phyloP scores from a whole-genome alignment of 2,113 vertebrate species.

The Muntiacus reevesi region DNA sequence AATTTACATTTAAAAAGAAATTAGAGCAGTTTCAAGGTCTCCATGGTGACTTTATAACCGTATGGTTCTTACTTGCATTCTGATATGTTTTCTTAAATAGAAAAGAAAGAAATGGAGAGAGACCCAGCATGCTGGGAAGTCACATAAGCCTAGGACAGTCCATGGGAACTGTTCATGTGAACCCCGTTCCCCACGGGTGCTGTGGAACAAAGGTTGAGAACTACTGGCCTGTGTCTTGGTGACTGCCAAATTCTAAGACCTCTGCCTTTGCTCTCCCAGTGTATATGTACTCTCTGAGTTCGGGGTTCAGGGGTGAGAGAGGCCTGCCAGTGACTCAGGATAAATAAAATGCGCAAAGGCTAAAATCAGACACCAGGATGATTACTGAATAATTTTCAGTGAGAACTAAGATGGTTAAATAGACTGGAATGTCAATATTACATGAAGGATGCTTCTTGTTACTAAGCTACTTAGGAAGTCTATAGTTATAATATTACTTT shows the following conservation, averaged over 20 bases:
- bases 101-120: not conserved
- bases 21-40: not conserved
- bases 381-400: not conserved
- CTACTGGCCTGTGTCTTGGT: not conserved
- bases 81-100: not conserved
- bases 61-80: not conserved
- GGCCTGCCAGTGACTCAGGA: not conserved
- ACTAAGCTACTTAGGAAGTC: not conserved
- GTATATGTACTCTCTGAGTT: not conserved
- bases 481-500: not conserved
- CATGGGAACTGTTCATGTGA: not conserved
- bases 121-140: not conserved
- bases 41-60: not conserved
- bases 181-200: not conserved
- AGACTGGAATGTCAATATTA: not conserved
- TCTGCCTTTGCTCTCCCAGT: not conserved
- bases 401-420: not conserved
- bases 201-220: not conserved
- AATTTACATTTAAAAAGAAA: not conserved
- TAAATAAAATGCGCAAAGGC: not conserved
- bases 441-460: not conserved
- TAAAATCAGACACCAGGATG: not conserved
- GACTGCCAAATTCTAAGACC: not conserved
- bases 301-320: not conserved
- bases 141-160: not conserved